Conservation (phyloP, 2,797 vertebrate genomes). For the Smutsia gigantea region DNA sequence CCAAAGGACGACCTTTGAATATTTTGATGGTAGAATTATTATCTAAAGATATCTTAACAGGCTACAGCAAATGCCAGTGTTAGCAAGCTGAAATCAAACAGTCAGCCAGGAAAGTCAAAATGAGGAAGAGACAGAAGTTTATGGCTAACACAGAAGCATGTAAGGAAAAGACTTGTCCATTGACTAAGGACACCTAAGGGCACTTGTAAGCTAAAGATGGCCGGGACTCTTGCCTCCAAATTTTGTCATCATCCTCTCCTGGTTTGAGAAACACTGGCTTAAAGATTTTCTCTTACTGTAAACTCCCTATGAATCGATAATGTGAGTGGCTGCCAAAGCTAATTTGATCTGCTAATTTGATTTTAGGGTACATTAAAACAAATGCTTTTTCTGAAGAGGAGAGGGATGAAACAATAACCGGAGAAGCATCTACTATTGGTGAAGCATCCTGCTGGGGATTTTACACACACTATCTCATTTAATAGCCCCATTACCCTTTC, state of each 20-base stretch:
- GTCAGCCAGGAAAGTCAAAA: background rate
- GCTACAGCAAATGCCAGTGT: background rate
- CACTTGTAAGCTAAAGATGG: background rate
- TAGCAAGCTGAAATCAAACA: background rate
- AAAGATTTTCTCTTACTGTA: constrained; percentile 34
- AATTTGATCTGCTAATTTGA: constrained; percentile 44
- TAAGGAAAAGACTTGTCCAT: background rate
- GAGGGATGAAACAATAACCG: background rate
- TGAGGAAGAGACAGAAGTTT: background rate
- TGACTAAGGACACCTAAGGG: background rate
- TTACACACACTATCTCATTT: background rate
- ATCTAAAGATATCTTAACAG: background rate
- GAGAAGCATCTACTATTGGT: background rate
- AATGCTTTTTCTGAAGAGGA: constrained; percentile 40
- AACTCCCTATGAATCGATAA: background rate
- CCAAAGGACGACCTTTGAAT: background rate
- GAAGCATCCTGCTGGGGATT: background rate
- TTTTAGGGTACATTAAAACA: constrained; percentile 50
- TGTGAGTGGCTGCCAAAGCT: background rate
- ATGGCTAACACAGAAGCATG: background rate
- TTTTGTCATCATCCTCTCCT: background rate
- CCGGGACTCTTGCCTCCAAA: background rate
- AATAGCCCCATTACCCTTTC: background rate
- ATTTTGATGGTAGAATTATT: constrained; percentile 22
- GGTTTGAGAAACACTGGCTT: background rate